Evolutionary conservation across 2,113 vertebrate genomes (phyloP), one percentile per base, ranked within the genome.

Genomic region (Taxidea taxus): DNA sequence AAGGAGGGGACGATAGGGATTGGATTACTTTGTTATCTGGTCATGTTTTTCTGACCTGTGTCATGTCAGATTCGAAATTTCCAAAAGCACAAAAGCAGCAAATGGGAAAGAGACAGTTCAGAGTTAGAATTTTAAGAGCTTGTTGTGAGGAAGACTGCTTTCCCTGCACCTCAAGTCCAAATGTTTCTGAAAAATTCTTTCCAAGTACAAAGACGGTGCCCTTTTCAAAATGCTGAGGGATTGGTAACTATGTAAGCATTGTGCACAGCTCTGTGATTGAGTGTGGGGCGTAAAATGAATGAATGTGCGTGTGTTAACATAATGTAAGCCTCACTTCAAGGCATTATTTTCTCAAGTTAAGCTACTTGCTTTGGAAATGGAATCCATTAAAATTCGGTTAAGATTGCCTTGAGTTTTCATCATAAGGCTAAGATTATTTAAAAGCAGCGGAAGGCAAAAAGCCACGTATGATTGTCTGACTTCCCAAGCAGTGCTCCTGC

Each of bases 301-400:
- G 31, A 14, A 44, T 51, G 34, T 44, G 31, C 34, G 23, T 75
- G 7, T 88, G 62, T 80, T 68, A 68, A 83, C 74, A 60, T 31
- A 66, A 39, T 12, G 44, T 34, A 51, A 93, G 25, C 37, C 6
- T 86, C 51, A 47, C 62, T 74, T 42, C 44, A 14, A 80, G 68
- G 42, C 77, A 25, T 77, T 77, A 37, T 89, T 81, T 97, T 62
- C 34, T 87, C 42, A 86, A 77, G 25, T 56, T 68, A 29, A 78
- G 31, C 31, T 77, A 16, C 78, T 94, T 93, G 91, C 42, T 87
- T 95, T 64, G 85, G 34, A 92, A 95, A 90, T 49, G 23, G 66
- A 89, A 88, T 72, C 29, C 39, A 62, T 80, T 68, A 77, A 49
- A 64, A 70, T 86, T 94, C 80, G 11, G 14, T 94, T 93, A 93